Base-by-base conservation (phyloP, 2,113 vertebrate species). In the Lates calcarifer region DNA sequence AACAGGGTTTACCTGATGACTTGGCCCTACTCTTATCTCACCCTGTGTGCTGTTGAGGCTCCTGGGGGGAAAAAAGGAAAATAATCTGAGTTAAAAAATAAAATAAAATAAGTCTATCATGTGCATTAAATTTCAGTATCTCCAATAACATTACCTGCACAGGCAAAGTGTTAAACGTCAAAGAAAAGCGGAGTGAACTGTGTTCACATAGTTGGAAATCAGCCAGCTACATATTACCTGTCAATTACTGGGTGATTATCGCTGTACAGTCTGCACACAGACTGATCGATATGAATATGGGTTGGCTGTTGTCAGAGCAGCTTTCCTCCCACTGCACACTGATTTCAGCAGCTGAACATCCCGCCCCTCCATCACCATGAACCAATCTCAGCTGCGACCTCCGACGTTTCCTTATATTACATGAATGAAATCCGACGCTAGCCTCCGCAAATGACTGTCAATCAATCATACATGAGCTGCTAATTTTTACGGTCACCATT, bases 41-140 rank as follows among this genome's bases (percentile, higher is more conserved):
- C 98, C 98, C 75, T 99, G 98, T 39, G 98, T 99, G 88, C 97
- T 99, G 95, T 99, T 99, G 80, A 99, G 91, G 95, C 98, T 97
- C 96, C 98, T 99, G 90, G n/a, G n/a, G n/a, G n/a, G n/a, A 31
- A 87, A 94, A n/a, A 12, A 53, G 33, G 31, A 57, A 61, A 7
- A 60, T 35, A 29, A 12, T n/a, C n/a, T n/a, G n/a, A n/a, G n/a
- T n/a, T n/a, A n/a, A 5, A 15, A 3, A 41, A 20, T 41, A 60
- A 47, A 17, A 18, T 10, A 53, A 18, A 18, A 31, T 6, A 33
- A 13, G 3, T 20, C 55, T 2, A 55, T 39, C 13, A 31, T 24
- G 1, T 33, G 56, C 49, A 47, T 47, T 37, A 31, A 5, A 63
- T 58, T 68, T 74, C 17, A 17, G 24, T 8, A 2, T 6, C 2